Conservation (phyloP, 2,113 vertebrate species). For the Lanius collurio region DNA sequence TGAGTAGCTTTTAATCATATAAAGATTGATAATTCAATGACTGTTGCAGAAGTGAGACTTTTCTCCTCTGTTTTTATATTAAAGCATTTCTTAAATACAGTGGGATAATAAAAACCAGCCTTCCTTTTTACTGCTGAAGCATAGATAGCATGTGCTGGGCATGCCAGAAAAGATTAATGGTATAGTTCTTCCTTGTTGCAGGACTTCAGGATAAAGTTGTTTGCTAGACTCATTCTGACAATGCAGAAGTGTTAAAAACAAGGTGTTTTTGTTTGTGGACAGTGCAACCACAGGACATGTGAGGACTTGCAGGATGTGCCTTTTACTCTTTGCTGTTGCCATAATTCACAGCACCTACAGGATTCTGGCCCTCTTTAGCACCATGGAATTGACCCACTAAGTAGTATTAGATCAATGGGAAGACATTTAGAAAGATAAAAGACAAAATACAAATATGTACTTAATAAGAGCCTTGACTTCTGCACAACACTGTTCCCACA, state of each 20-base stretch:
- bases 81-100: neutral
- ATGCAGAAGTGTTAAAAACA: neutral
- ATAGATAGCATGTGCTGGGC: neutral
- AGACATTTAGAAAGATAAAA: conserved; percentile 5
- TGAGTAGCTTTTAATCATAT: neutral
- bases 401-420: neutral
- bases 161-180: conserved; percentile 44
- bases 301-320: neutral
- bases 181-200: neutral
- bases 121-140: neutral
- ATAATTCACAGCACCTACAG: neutral
- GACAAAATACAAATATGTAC: neutral
- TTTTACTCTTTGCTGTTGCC: neutral
- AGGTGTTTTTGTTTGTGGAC: neutral
- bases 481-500: neutral
- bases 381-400: neutral
- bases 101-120: neutral
- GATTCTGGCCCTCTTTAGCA: neutral
- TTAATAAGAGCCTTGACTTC: neutral
- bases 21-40: neutral
- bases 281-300: neutral
- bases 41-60: neutral
- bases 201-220: conserved; percentile 19
- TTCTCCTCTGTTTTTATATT: neutral
- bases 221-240: neutral